Base-by-base conservation (phyloP, 2,797 vertebrate species). In the Helarctos malayanus region DNA sequence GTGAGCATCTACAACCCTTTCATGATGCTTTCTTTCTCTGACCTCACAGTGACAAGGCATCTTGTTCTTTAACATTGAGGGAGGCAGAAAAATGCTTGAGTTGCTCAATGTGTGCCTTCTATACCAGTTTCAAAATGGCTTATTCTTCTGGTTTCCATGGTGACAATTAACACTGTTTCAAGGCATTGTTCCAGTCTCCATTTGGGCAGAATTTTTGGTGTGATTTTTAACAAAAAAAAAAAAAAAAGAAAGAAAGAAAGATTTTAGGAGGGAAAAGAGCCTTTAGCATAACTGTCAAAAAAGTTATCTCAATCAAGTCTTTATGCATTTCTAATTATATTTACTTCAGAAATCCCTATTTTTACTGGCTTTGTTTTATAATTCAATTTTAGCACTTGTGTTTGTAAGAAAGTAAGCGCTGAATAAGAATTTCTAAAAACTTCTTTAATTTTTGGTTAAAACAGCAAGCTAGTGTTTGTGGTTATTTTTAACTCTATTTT, bases 131-230 rank as follows among this genome's bases (percentile, higher is more conserved):
- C 99, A 99, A 99, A 99, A 99, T 99, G 99, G 99, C 99, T 99
- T 99, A 99, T 99, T 99, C 99, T 99, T 99, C 98, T 98, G 98
- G 99, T 99, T 99, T 99, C 99, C 99, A 99, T 99, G 99, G 99
- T 98, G 98, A 99, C 99, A 99, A 99, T 99, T 99, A 99, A 99
- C 99, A 99, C 99, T 99, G 99, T 99, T 99, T 99, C 99, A 98
- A 99, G 99, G 99, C 99, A 99, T 99, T 99, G 99, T 99, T 99
- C 99, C 98, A 98, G 98, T 98, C 98, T 98, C 99, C 98, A 98
- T 99, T 99, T 99, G 98, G 99, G 98, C 98, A 99, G 98, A 99
- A 99, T 99, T 99, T 99, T 99, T 83, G 98, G 98, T 99, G 99
- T 99, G 99, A 99, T 99, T 99, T 99, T 99, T 98, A 98, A 97